These are phyloP conservation scores for Apeltes quadracus DNA, from an alignment of 2,113 vertebrate species.

Conservation along the genomic window DNA sequence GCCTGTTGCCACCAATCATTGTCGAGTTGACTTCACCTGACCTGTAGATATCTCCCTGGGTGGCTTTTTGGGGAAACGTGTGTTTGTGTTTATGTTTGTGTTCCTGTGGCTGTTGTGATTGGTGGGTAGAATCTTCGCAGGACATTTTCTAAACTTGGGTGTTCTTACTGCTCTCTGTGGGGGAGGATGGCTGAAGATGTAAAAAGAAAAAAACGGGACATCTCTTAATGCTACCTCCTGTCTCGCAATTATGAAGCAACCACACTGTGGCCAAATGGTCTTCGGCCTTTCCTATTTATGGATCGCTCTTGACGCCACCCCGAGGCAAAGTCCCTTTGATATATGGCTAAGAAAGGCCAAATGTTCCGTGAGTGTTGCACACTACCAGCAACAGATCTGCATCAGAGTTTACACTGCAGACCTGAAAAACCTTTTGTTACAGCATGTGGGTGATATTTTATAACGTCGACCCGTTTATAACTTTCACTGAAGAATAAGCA, in stretches of 20 bases:
- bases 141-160: slow-evolving; percentile 59
- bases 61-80: slow-evolving; percentile 54
- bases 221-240: slow-evolving; percentile 30
- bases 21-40: slow-evolving; percentile 51
- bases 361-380: slow-evolving; percentile 19
- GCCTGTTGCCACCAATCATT: slow-evolving; percentile 8
- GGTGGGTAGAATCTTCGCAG: slow-evolving; percentile 22
- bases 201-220: slow-evolving; percentile 18
- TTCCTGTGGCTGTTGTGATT: slow-evolving; percentile 32
- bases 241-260: slow-evolving; percentile 11
- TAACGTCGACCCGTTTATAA: background rate
- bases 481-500: background rate
- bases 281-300: slow-evolving; percentile 15
- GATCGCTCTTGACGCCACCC: slow-evolving; percentile 3
- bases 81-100: slow-evolving; percentile 43
- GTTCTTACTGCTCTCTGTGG: slow-evolving; percentile 51
- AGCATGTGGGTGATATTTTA: background rate
- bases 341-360: slow-evolving; percentile 19
- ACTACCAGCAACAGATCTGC: background rate
- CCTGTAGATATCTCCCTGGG: slow-evolving; percentile 57
- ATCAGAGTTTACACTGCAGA: background rate
- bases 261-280: slow-evolving; percentile 45
- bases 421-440: slow-evolving; percentile 1
- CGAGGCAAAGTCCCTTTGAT: slow-evolving; percentile 20
- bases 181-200: too few relatives aligned